Evolutionary conservation across 92 coral and sea anemone species (phyloP).

Genomic region (Zoanthus sociatus): DNA sequence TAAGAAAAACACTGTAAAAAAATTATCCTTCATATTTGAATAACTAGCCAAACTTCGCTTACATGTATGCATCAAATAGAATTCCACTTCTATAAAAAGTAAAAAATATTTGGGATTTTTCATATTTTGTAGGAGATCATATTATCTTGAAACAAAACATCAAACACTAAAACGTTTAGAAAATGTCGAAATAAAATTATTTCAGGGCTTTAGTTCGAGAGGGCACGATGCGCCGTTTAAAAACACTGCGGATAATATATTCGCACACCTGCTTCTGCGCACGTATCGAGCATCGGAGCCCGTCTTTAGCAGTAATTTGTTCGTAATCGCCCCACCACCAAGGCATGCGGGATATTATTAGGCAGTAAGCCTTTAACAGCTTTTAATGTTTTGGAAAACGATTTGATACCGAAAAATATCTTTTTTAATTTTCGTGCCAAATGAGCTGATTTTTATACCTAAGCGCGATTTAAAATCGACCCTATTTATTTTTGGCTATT

Average conservation of each 20-base stretch:
- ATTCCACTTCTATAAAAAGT: background rate
- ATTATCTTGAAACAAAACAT: background rate
- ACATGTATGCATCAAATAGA: too few species aligned
- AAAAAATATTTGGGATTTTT: background rate
- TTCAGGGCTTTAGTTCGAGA: background rate
- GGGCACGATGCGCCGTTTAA: background rate
- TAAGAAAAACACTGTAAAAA: background rate
- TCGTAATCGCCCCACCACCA: conserved; percentile 19
- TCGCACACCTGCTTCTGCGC: conserved; percentile 10
- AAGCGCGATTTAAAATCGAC: background rate
- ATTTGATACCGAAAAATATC: background rate
- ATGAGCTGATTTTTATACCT: conserved; percentile 1
- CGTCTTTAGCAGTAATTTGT: conserved; percentile 20
- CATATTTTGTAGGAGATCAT: background rate
- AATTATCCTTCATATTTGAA: background rate
- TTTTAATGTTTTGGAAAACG: conserved; percentile 1
- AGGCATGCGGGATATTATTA: conserved; percentile 4
- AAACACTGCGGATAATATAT: background rate
- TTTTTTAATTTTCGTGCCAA: conserved; percentile 26
- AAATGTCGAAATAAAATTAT: background rate
- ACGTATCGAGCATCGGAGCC: background rate
- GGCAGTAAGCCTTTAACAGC: conserved; percentile 12
- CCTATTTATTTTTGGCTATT: background rate
- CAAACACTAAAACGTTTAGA: background rate
- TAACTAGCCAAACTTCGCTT: background rate